These are phyloP conservation scores for Otolemur garnettii DNA, from an alignment of 2,113 vertebrate genomes.

Conservation along the genomic window DNA sequence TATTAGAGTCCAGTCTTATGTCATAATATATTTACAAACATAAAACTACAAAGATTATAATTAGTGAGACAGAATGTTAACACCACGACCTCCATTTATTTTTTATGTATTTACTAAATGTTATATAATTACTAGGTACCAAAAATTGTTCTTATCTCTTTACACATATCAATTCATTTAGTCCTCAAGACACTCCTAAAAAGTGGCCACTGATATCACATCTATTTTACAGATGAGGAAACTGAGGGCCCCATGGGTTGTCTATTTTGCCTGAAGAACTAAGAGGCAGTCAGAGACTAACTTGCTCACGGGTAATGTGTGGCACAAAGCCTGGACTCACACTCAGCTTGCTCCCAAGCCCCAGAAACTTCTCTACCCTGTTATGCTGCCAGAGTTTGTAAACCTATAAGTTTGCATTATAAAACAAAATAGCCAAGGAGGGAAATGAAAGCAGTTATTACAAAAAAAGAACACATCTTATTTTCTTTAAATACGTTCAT, in stretches of 20 bases:
- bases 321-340: background rate
- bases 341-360: background rate
- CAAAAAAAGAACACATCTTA: background rate
- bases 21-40: background rate
- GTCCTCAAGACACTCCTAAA: background rate
- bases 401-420: background rate
- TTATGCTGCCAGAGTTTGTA: background rate
- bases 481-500: background rate
- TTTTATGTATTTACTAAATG: slow-evolving; percentile 5
- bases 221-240: background rate
- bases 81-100: background rate
- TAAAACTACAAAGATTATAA: background rate
- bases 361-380: background rate
- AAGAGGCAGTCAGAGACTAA: background rate
- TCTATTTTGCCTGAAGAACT: background rate
- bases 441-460: background rate
- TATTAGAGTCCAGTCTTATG: background rate
- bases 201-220: background rate
- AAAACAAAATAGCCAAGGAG: background rate
- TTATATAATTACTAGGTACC: background rate
- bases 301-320: background rate
- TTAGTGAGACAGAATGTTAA: background rate
- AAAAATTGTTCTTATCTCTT: background rate
- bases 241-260: background rate
- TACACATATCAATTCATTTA: background rate